Evolutionary conservation across 2,797 vertebrate genomes (phyloP).

Genomic region (Etheostoma perlongum): DNA sequence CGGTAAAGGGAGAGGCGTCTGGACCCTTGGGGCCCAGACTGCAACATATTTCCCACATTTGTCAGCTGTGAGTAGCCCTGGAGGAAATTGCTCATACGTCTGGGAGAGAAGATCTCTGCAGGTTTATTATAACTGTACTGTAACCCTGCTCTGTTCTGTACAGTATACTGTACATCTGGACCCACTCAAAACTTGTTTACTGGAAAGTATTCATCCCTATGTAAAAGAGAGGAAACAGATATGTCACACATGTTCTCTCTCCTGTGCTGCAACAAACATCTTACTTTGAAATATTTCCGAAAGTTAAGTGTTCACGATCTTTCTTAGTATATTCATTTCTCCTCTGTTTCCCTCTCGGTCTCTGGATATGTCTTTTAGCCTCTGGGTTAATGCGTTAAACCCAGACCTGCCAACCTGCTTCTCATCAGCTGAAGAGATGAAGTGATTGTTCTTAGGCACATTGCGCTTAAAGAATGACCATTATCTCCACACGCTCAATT

Average conservation of each 20-base stretch:
- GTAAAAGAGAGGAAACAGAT: constrained; percentile 41
- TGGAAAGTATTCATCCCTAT: constrained; percentile 68
- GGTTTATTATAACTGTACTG: constrained; percentile 54
- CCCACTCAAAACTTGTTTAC: constrained; percentile 66
- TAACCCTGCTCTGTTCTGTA: constrained; percentile 39
- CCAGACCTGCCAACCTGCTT: constrained; percentile 60
- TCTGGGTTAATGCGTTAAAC: constrained; percentile 22
- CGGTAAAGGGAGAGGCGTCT: constrained; percentile 39
- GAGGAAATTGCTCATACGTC: constrained; percentile 77
- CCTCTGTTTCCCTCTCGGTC: neutral
- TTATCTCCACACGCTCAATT: constrained; percentile 75
- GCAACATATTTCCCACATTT: constrained; percentile 80
- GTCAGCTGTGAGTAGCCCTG: constrained; percentile 67
- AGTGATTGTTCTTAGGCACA: constrained; percentile 54
- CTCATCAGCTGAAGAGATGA: constrained; percentile 66
- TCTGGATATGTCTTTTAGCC: constrained; percentile 33
- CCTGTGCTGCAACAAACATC: constrained; percentile 27
- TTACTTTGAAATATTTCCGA: neutral
- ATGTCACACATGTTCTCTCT: constrained; percentile 40
- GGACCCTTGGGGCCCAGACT: constrained; percentile 52
- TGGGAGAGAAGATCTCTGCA: constrained; percentile 51
- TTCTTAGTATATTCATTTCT: neutral
- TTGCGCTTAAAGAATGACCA: constrained; percentile 44
- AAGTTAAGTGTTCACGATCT: too few species aligned
- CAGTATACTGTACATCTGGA: constrained; percentile 69